A percentile compares a stretch with the other conserved stretches of the same genome.
Evolutionary conservation across 2,797 vertebrate species (phyloP).

Genomic region (Pygocentrus nattereri): DNA sequence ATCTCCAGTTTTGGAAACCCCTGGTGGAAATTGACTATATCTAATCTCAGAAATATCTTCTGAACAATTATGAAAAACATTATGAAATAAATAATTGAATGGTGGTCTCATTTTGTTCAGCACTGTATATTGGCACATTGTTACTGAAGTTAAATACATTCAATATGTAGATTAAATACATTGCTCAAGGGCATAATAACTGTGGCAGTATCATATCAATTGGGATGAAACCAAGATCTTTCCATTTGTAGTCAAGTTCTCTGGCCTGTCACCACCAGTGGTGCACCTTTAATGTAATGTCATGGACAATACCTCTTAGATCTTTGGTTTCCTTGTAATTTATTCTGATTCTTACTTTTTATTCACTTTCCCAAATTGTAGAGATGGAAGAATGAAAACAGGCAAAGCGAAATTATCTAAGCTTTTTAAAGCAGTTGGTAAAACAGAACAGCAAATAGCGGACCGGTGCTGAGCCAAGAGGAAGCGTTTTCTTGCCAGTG

Average conservation of each 20-base stretch:
- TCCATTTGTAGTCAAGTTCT: neutral
- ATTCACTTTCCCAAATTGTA: neutral
- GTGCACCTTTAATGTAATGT: too few relatives aligned
- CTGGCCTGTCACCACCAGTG: too few relatives aligned
- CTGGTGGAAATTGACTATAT: too few relatives aligned
- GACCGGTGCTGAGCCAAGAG: constrained; percentile 32
- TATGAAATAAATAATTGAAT: too few relatives aligned
- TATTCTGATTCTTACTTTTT: neutral
- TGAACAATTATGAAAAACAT: too few relatives aligned
- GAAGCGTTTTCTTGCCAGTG: constrained; percentile 21
- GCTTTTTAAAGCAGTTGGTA: constrained; percentile 25
- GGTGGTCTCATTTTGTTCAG: too few relatives aligned
- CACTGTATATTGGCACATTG: neutral
- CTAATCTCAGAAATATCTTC: too few relatives aligned
- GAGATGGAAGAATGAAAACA: constrained; percentile 20
- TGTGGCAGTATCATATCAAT: neutral
- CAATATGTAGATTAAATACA: too few relatives aligned
- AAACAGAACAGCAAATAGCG: neutral
- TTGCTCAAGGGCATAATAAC: neutral
- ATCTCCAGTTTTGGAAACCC: too few relatives aligned
- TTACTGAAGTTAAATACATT: too few relatives aligned
- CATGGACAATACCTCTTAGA: too few relatives aligned
- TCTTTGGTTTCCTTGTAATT: neutral
- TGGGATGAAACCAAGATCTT: neutral
- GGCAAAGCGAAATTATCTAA: constrained; percentile 3